Conservation (phyloP, 2,888 invertebrate genomes). For the Drosophila testacea region DNA sequence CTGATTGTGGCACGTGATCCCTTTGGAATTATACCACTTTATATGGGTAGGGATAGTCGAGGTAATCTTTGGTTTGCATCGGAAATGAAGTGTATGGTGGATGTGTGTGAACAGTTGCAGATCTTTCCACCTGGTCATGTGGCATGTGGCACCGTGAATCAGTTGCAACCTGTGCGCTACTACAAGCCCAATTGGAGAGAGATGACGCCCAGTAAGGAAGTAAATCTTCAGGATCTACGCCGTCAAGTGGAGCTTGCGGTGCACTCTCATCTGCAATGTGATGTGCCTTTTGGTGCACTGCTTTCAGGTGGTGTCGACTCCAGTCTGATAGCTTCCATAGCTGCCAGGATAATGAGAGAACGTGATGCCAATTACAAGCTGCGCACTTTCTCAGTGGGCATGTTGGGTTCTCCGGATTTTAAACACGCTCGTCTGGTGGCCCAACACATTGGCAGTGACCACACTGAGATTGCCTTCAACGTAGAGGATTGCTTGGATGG, state of each 20-base stretch:
- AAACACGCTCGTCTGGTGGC: constrained; percentile 93
- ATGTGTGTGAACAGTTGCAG: constrained; percentile 68
- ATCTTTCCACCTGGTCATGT: constrained; percentile 77
- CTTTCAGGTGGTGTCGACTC: constrained; percentile 83
- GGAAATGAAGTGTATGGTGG: constrained; percentile 82
- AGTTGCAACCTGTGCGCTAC: constrained; percentile 63
- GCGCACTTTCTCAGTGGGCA: constrained; percentile 95
- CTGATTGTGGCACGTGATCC: constrained; percentile 81
- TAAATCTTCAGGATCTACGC: constrained; percentile 65
- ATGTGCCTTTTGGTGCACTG: constrained; percentile 80
- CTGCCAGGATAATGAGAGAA: constrained; percentile 75
- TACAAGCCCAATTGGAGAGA: constrained; percentile 71
- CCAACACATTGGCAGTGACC: constrained; percentile 92
- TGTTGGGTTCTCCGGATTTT: constrained; percentile 95
- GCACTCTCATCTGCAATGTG: constrained; percentile 82
- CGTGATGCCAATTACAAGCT: constrained; percentile 61
- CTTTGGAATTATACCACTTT: constrained; percentile 82
- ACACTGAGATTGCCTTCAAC: constrained; percentile 94
- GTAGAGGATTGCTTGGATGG: constrained; percentile 89
- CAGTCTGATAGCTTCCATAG: constrained; percentile 81
- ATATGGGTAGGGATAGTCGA: constrained; percentile 72
- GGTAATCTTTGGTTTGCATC: constrained; percentile 81
- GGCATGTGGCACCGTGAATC: constrained; percentile 60
- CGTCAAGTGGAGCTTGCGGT: constrained; percentile 74
- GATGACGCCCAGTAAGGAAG: constrained; percentile 54